phyloP scores from a whole-genome alignment of 2,888 invertebrate genomes.

The Lasioglossum zephyrum region DNA sequence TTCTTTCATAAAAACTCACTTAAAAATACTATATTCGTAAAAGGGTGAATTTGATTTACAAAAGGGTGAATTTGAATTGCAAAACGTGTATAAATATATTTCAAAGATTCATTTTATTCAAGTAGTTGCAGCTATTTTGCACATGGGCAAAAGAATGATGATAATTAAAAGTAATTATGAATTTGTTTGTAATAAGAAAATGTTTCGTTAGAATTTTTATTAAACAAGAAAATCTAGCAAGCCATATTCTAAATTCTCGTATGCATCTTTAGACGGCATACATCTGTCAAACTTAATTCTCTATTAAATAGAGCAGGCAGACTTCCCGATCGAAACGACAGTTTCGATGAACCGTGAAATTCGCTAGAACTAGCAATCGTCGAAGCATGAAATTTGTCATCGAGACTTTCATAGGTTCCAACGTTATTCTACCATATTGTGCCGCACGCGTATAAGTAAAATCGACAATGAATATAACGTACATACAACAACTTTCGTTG shows the following conservation, averaged over 20 bases:
- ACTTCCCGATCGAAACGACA: conserved; percentile 55
- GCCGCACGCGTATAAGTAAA: conserved; percentile 41
- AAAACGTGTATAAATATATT: too few relatives aligned
- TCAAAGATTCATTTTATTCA: not conserved
- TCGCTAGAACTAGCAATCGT: conserved; percentile 60
- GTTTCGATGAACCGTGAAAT: conserved; percentile 68
- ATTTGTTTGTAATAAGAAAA: not conserved
- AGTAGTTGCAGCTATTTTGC: not conserved
- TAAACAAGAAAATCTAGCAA: not conserved
- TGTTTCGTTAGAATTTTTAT: not conserved
- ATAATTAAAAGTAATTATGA: not conserved
- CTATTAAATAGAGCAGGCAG: conserved; percentile 63
- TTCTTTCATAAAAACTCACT: too few relatives aligned
- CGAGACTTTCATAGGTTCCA: conserved; percentile 62
- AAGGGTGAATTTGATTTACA: too few relatives aligned
- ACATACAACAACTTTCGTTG: conserved; percentile 8
- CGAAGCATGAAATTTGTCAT: conserved; percentile 69
- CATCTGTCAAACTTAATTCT: conserved; percentile 60
- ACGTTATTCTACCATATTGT: conserved; percentile 53
- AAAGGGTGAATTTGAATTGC: too few relatives aligned
- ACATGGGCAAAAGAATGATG: not conserved
- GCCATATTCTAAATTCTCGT: not conserved
- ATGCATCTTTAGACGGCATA: conserved; percentile 25
- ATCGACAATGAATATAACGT: conserved; percentile 38
- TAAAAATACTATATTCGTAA: too few relatives aligned